Base-by-base conservation (phyloP, 2,113 vertebrate genomes). In the Atlantisia rogersi region DNA sequence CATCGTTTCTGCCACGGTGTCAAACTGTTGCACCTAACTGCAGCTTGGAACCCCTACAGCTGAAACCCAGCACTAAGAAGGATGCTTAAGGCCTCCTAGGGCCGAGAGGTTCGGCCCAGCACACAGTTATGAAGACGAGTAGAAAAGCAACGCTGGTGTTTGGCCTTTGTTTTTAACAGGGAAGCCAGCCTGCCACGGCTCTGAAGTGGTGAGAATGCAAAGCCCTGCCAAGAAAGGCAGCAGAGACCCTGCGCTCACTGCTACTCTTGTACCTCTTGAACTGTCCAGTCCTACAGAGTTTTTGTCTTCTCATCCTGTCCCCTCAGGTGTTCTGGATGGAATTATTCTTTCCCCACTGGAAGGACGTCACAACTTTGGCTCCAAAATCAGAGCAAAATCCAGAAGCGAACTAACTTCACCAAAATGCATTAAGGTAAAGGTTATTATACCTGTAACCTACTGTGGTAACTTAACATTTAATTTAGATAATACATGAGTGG, bases 61-160 rank as follows among this genome's bases (percentile, higher is more conserved):
- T 60, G 39, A 71, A 80, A 55, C n/a, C 16, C 48, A 42, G 25
- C 81, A 32, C 16, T 56, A 35, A 64, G 73, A 9, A 12, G 37
- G 50, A 58, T 1, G 2, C 13, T 82, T 18, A 12, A 62, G 22
- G 11, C 35, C 11, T 46, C 15, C 11, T 11, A 52, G 15, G 37
- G n/a, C 69, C 6, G 8, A 60, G 53, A 50, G 56, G 39, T 56
- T 59, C n/a, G 32, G 58, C 53, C 48, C 55, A 58, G 14, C 0
- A 0, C n/a, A 46, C 18, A 9, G 37, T 26, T 56, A 28, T 2
- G 25, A 53, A 52, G 55, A 60, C 3, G 1, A 69, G 40, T 8
- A 67, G 55, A 76, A 60, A 87, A 87, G 31, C 20, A 75, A 17
- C 2, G 0, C 6, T 48, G 44, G 28, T 40, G 15, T 55, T 37